Base-by-base conservation (phyloP, 2,888 invertebrate genomes). In the Shargacucullia verbasci region DNA sequence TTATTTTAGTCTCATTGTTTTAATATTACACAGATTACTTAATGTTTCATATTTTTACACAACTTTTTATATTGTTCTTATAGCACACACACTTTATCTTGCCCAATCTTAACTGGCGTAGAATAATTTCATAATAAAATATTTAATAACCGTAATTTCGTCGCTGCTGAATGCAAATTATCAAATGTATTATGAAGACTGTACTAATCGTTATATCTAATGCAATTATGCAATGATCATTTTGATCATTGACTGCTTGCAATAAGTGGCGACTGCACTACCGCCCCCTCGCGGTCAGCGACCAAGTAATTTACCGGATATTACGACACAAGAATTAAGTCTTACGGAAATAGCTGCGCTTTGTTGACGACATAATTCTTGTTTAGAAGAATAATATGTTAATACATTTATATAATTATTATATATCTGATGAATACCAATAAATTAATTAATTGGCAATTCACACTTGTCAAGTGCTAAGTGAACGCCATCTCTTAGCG, bases 401-500 rank as follows among this genome's bases (percentile, higher is more conserved):
- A n/a, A n/a, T n/a, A n/a, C n/a, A n/a, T n/a, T n/a, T n/a, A n/a
- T n/a, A n/a, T n/a, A n/a, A n/a, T n/a, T n/a, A n/a, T n/a, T n/a
- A n/a, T n/a, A n/a, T n/a, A n/a, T n/a, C n/a, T n/a, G n/a, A n/a
- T n/a, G n/a, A n/a, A n/a, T n/a, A n/a, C n/a, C n/a, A n/a, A n/a
- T n/a, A n/a, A n/a, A n/a, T n/a, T n/a, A n/a, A n/a, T n/a, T 29
- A 29, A 9, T 29, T 8, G 7, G 7, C 7, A 6, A 29, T 1
- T 9, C 12, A 7, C 9, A 0, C 11, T 43, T 10, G 3, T 14
- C 0, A n/a, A 3, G 27, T 15, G 6, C 27, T 81, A 75, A 76
- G 59, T 44, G 70, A 82, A 72, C 75, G 85, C 85, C 89, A 86
- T 85, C 89, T 90, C 57, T 77, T 56, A 70, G 41, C 67, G 63